Conservation (phyloP, 2,888 invertebrate species). For the Elmis aenea region DNA sequence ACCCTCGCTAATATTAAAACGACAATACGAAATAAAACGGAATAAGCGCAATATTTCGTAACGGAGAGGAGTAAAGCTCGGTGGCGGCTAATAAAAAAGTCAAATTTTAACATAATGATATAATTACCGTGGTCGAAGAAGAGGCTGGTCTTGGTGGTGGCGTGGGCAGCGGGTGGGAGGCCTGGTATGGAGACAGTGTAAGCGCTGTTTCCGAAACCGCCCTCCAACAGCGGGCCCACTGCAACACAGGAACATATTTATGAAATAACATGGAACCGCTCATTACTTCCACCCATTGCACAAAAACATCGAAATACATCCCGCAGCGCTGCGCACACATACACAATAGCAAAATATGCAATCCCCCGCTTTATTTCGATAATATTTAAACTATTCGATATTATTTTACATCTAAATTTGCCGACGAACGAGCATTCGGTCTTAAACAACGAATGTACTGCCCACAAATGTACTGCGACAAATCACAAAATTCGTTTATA, state of each 20-base stretch:
- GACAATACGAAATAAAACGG: conserved; percentile 35
- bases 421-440: conserved; percentile 20
- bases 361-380: no score
- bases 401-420: no score
- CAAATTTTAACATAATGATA: no score
- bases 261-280: conserved; percentile 28
- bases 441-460: conserved; percentile 31
- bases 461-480: conserved; percentile 43
- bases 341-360: no score
- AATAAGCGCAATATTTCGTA: conserved; percentile 3
- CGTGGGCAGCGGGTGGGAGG: conserved; percentile 41
- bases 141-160: conserved; percentile 42
- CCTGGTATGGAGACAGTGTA: conserved; percentile 45
- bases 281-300: conserved; percentile 26
- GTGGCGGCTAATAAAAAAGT: no score
- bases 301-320: no score
- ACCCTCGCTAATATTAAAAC: conserved; percentile 34
- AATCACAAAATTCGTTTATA: conserved; percentile 45
- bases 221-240: conserved; percentile 45
- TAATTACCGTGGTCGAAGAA: conserved; percentile 46
- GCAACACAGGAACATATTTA: conserved; percentile 38
- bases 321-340: no score
- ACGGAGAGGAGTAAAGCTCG: no score
- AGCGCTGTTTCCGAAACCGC: conserved; percentile 40
- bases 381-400: no score